Evolutionary conservation across 1,140 invertebrate genomes (phyloP), one percentile per base, ranked within the genome.

Genomic region (Drosophila truncata): DNA sequence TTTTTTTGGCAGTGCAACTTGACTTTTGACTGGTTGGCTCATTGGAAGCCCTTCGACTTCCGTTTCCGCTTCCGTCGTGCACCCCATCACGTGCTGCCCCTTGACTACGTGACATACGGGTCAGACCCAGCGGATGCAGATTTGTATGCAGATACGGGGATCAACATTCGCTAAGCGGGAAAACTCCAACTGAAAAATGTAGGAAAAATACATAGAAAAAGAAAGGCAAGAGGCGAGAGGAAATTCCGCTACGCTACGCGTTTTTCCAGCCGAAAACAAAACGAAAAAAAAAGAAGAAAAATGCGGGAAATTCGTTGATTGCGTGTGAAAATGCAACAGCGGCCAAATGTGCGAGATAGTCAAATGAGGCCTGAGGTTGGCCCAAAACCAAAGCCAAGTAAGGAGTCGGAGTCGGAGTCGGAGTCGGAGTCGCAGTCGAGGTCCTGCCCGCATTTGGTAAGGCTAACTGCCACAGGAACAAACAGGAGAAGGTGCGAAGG

Each of bases 321-420:
- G 80, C 79, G 80, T 82, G 80, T 78, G 80, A 78, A 72, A 82
- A 82, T 77, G 62, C 80, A 81, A 78, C 65, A 41, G 18, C 11
- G 49, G 27, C 47, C 47, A 35, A 59, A 60, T 61, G 57, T 55
- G 57, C 50, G 63, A 58, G 63, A 69, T 76, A 76, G 75, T 74
- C 71, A 75, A 42, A 55, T 74, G 70, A 66, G 74, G 62, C 71
- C 52, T 41, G 52, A 58, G 37, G 35, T 63, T 23, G 44, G 13
- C 29, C 37, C 46, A 27, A 10, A 33, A 33, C 46, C 27, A 66
- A 37, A 55, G 49, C 63, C 67, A 67, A 41, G 23, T 23, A 6
- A 27, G 39, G 9, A 41, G 9, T 42, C 4, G 8, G 18, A 18
- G n/a, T 31, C 31, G 31, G 10, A 42, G 47, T 61, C 16, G 39